Evolutionary conservation across 2,888 invertebrate species (phyloP), one percentile per base, ranked within the genome.

Genomic region (Eupeodes latifasciatus): DNA sequence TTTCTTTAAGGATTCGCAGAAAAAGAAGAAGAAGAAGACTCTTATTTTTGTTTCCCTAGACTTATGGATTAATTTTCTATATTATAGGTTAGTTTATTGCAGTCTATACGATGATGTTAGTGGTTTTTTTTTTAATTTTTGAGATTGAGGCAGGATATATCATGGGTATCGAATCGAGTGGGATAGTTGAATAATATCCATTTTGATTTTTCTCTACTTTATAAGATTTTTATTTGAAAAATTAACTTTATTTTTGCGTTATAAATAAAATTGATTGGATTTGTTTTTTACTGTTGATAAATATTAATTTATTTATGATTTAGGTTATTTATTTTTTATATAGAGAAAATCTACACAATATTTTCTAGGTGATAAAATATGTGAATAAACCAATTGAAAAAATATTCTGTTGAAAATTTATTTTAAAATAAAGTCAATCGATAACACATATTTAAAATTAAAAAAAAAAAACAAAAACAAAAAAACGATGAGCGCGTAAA

Each of bases 71-170:
- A 57, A 74, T 79, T 74, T 61, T 55, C 14, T 16, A 55, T 61
- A 74, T 79, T 79, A 55, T 61, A 51, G 55, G 71, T 80, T 47
- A 44, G 40, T 76, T 79, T 67, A 78, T 78, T 72, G 62, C 36
- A 27, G 74, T 62, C 40, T 53, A 27, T 27, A 27, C 55, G 62
- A 62, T 75, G 64, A 64, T 75, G 57, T 47, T 49, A 36, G 44
- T 7, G 44, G 67, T 49, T 76, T 75, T 76, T 47, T 47, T 76
- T 75, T 76, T 47, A 76, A 64, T 69, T 76, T 80, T 84, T 79
- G 27, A 76, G 19, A 71, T 55, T 80, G 40, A 12, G 27, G 27
- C 2, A 27, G 27, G 27, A 27, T 27, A 27, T 27, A 2, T 2
- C 61, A 4, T 27, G n/a, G n/a, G 0, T 67, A 49, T 67, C 66